Conservation (phyloP, 2,797 vertebrate species). For the Cryptoblepharus egeriae region DNA sequence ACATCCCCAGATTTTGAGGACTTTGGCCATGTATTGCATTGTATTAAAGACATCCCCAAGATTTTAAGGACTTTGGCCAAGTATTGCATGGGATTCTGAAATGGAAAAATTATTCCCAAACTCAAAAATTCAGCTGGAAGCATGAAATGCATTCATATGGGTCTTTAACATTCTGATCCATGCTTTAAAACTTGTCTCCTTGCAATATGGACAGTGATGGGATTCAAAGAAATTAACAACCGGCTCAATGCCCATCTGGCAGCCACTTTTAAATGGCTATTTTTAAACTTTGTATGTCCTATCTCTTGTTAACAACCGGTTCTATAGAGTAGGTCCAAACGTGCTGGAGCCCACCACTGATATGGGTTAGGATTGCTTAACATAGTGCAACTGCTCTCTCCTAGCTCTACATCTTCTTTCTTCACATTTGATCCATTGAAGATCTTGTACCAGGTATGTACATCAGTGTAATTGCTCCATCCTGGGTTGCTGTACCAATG, state of each 20-base stretch:
- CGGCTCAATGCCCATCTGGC: no score
- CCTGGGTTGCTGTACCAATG: not conserved
- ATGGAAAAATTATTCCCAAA: no score
- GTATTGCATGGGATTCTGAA: not conserved
- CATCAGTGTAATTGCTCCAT: not conserved
- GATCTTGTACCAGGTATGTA: not conserved
- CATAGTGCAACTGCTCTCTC: not conserved
- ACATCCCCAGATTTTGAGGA: not conserved
- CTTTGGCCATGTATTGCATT: not conserved
- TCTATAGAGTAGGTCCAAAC: no score
- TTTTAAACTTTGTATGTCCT: no score
- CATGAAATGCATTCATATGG: not conserved
- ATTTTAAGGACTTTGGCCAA: not conserved
- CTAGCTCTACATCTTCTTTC: not conserved
- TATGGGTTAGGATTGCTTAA: not conserved
- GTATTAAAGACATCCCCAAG: not conserved
- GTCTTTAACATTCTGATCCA: not conserved
- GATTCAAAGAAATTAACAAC: no score
- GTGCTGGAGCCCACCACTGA: no score
- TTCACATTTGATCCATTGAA: not conserved
- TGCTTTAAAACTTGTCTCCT: not conserved
- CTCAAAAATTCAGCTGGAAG: not conserved
- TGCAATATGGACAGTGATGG: not conserved
- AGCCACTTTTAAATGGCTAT: no score
- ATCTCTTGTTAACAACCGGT: no score